A percentile compares a stretch with the other conserved stretches of the same genome.
Conservation (phyloP, 2,797 vertebrate genomes). For the Coregonus ussuriensis region DNA sequence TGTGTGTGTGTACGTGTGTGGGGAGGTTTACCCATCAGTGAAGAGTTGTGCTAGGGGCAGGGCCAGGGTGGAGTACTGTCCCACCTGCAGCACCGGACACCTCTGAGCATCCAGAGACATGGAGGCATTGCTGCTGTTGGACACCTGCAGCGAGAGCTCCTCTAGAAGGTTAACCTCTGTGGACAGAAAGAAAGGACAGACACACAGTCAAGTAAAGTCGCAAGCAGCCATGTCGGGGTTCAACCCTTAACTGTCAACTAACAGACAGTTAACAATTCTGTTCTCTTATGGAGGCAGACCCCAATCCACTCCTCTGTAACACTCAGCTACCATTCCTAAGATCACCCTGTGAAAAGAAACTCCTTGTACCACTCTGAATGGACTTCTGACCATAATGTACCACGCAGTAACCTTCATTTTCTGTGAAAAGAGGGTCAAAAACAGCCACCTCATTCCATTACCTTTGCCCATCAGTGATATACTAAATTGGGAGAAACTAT, state of each 20-base stretch:
- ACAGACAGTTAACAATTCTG: no score
- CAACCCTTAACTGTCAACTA: background rate
- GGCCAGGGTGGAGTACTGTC: conserved; percentile 84
- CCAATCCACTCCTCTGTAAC: background rate
- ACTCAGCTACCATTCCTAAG: background rate
- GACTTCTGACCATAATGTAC: background rate
- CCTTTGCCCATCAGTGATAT: background rate
- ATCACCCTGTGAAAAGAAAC: background rate
- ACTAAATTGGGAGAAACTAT: conserved; percentile 7
- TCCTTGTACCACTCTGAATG: background rate
- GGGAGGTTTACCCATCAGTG: conserved; percentile 71
- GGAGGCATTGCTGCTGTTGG: conserved; percentile 76
- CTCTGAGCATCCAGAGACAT: conserved; percentile 61
- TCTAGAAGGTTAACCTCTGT: conserved; percentile 84
- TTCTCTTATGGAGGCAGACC: background rate
- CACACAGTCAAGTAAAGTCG: background rate
- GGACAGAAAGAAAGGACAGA: conserved; percentile 19
- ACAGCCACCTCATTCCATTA: background rate
- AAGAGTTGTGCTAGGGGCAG: conserved; percentile 77
- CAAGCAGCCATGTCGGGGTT: background rate
- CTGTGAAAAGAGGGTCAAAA: conserved; percentile 31
- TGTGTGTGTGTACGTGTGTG: background rate
- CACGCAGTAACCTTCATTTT: background rate
- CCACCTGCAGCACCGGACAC: conserved; percentile 79
- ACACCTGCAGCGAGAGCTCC: conserved; percentile 66